Evolutionary conservation across 2,888 invertebrate species (phyloP), one percentile per base, ranked within the genome.

Genomic region (Plemyria rubiginata): DNA sequence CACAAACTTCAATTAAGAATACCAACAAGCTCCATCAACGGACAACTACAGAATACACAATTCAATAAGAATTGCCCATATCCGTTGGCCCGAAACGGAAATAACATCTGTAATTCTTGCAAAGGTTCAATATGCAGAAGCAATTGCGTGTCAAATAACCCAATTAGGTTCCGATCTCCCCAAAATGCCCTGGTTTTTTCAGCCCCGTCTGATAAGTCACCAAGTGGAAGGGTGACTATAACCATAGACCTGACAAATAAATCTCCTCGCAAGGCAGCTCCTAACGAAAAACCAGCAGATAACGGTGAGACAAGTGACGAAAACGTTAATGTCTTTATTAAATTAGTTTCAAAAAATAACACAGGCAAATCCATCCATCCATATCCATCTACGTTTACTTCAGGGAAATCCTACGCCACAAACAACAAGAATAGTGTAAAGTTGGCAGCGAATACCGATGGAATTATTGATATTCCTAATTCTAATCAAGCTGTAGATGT

Each of bases 141-240:
- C 54, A 65, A 43, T 45, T 65, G 64, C 45, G 60, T 43, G 51
- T 48, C 12, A 1, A 64, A 58, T 46, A 60, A 62, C 22, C 46
- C 29, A 38, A 43, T 59, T 8, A 54, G 48, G 32, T 11, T 63
- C 29, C 59, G 11, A 13, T 11, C 45, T 28, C 67, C 56, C 36
- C 60, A 70, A 11, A 62, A 59, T 12, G 28, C 56, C 32, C 15
- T 75, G 0, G 66, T 60, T 53, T 53, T 76, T 41, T 67, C 73
- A n/a, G n/a, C 75, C 11, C 77, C 75, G n/a, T 40, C 65, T 13
- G 54, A 22, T 48, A 13, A 65, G 57, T 52, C 54, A 5, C 9
- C 15, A 13, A 51, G 16, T 43, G 60, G 68, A 49, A 71, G 65
- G 52, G 70, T 79, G 0, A 78, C 77, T 22, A 76, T 86, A 40